Evolutionary conservation across 1,140 invertebrate genomes (phyloP), one percentile per base, ranked within the genome.

Genomic region (Zaprionus tsacasi): DNA sequence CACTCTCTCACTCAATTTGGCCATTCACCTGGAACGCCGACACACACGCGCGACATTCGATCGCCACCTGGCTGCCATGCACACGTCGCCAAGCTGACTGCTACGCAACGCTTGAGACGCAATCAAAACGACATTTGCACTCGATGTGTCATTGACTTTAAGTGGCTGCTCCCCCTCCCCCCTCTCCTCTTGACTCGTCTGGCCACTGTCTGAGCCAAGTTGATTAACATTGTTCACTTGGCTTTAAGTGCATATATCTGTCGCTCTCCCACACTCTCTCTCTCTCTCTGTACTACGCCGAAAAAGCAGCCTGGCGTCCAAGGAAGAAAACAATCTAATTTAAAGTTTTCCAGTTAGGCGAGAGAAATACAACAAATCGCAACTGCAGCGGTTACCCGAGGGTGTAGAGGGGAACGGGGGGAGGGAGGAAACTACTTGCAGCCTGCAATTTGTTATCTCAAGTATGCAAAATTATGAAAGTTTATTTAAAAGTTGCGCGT

Each of bases 391-490:
- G 27, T 30, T 30, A 5, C 3, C 27, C 3, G 5, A 33, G 36
- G 60, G 56, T 6, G 58, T 6, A 25, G 17, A n/a, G 7, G 63
- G 33, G 58, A n/a, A 30, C n/a, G 15, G 17, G 56, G 45, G 2
- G 25, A 36, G 6, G 15, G 33, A 58, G 82, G 78, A 86, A 81
- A 81, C 76, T 68, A 81, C 82, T 79, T 81, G 79, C 82, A 86
- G 74, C 78, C 79, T 86, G 82, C 82, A 86, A 86, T 86, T 86
- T 86, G 82, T 86, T 86, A 86, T 86, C 82, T 86, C 82, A 86
- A 86, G 82, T 86, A 86, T 86, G 82, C 82, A 86, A 86, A 86
- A 86, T 86, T 86, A 86, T 86, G 82, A 86, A 86, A 86, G 82
- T 86, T 86, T 86, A 86, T 86, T 86, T 86, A 86, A 86, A 86